Conservation (phyloP, 2,113 vertebrate species). For the Ptyas mucosa region DNA sequence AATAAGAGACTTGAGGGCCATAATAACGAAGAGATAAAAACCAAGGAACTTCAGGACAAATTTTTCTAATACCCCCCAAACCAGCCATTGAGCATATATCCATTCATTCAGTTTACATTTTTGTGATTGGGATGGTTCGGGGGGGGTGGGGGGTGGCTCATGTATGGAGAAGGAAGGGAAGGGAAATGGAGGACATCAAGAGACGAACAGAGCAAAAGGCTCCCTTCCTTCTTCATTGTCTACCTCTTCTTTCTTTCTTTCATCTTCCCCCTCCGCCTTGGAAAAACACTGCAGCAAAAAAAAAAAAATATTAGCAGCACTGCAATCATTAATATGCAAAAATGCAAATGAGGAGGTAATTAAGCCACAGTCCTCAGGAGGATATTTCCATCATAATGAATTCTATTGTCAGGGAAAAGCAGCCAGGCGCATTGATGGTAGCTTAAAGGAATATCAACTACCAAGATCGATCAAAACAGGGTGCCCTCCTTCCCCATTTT, state of each 20-base stretch:
- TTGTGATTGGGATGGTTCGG: background rate
- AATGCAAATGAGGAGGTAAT: slow-evolving; percentile 75
- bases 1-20: background rate
- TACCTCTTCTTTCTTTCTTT: background rate
- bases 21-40: background rate
- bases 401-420: slow-evolving; percentile 63
- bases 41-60: background rate
- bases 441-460: slow-evolving; percentile 61
- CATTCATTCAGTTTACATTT: background rate
- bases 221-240: background rate
- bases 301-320: slow-evolving; percentile 59
- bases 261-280: slow-evolving; percentile 53
- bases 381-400: slow-evolving; percentile 65
- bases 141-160: fast-evolving
- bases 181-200: slow-evolving; percentile 38
- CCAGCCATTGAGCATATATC: background rate
- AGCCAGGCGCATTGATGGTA: slow-evolving; percentile 44
- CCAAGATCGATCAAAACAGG: slow-evolving; percentile 13
- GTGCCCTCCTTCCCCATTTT: slow-evolving; percentile 29
- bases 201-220: background rate
- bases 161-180: background rate
- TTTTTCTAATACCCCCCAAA: background rate
- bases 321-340: slow-evolving; percentile 73
- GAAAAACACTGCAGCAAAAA: slow-evolving; percentile 60
- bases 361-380: slow-evolving; percentile 66